These are phyloP conservation scores for Trachelus iudaicus DNA, from an alignment of 2,888 invertebrate genomes.

Conservation along the genomic window DNA sequence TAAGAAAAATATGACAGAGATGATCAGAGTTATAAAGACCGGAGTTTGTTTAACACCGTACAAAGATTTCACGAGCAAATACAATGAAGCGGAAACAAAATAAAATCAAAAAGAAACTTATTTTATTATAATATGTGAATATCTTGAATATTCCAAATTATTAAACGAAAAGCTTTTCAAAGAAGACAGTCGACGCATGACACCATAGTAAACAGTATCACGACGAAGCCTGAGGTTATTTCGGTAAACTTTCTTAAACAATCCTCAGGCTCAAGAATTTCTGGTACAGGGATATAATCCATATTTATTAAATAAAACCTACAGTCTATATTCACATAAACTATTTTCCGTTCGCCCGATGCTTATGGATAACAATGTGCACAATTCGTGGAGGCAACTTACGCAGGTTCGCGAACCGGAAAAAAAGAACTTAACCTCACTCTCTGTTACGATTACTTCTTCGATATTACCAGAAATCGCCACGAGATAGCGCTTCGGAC, in stretches of 20 bases:
- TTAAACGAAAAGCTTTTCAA: not conserved
- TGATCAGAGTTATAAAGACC: not conserved
- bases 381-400: constrained; percentile 46
- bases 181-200: not conserved
- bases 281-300: not conserved
- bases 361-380: constrained; percentile 49
- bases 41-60: not conserved
- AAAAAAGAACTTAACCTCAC: constrained; percentile 43
- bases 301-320: not conserved
- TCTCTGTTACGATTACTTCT: not conserved
- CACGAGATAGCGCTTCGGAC: not conserved
- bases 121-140: not conserved
- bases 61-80: not conserved
- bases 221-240: not conserved
- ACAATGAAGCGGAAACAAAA: not conserved
- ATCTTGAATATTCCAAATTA: not conserved
- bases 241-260: not conserved
- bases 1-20: not conserved
- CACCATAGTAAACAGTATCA: not conserved
- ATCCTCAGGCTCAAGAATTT: not conserved
- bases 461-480: not conserved
- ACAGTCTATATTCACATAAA: not conserved
- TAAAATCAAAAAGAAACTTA: not conserved
- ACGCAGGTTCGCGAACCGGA: constrained; percentile 40
- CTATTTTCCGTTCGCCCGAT: constrained; percentile 34